A percentile compares a stretch with the other conserved stretches of the same genome.
Evolutionary conservation across 2,888 invertebrate genomes (phyloP).

Genomic region (Notodromas monacha): DNA sequence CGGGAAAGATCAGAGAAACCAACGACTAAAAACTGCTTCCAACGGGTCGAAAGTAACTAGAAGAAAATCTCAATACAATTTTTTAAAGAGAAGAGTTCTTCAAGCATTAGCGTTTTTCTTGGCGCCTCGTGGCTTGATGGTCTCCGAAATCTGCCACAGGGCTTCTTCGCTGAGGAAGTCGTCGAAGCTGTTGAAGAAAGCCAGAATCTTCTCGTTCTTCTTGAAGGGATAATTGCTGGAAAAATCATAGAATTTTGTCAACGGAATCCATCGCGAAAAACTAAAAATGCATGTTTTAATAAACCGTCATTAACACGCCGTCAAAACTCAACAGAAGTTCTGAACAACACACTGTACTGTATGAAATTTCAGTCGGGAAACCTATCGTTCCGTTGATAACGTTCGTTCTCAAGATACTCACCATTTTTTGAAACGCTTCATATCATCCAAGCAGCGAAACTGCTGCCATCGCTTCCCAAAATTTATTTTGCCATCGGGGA

Average conservation of each 20-base stretch:
- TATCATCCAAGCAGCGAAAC: conserved; percentile 85
- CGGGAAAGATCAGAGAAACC: too few species aligned
- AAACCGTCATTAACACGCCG: too few species aligned
- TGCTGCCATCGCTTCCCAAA: conserved; percentile 97
- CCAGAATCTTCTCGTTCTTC: conserved; percentile 66
- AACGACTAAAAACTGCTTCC: too few species aligned
- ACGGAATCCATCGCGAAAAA: too few species aligned
- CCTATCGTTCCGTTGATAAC: too few species aligned
- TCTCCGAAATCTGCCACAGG: conserved; percentile 92
- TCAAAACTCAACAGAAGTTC: too few species aligned
- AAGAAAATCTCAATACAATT: too few species aligned
- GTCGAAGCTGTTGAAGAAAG: conserved; percentile 86
- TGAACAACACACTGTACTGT: conserved; percentile 1
- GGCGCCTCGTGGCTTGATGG: conserved; percentile 59
- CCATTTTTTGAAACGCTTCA: conserved; percentile 91
- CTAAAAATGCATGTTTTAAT: too few species aligned
- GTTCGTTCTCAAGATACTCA: too few species aligned
- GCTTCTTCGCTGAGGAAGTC: conserved; percentile 82
- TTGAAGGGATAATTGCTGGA: conserved; percentile 61
- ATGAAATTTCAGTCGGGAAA: conserved; percentile 5
- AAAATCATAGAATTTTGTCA: too few species aligned
- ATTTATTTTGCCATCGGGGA: conserved; percentile 54
- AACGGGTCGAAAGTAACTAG: too few species aligned
- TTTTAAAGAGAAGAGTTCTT: too few species aligned
- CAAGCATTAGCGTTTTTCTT: conserved; percentile 1